Base-by-base conservation (phyloP, 2,797 vertebrate genomes). In the Acrossocheilus wenchowensis region DNA sequence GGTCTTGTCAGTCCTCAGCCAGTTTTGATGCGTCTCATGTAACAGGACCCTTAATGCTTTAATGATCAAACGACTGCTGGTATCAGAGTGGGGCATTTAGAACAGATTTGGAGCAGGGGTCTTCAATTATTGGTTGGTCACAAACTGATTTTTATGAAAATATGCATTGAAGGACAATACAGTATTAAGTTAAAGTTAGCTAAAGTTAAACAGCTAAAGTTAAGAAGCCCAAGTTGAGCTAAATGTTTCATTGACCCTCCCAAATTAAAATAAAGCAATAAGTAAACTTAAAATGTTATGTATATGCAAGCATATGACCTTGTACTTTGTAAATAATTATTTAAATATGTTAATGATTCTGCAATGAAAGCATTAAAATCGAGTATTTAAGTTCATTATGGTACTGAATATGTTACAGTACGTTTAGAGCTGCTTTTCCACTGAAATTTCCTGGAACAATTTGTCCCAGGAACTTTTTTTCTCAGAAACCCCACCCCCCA, bases 1-100 rank as follows among this genome's bases (percentile, higher is more conserved):
- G 14, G 66, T 43, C 85, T 39, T 39, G 79, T 91, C 80, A 74
- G 87, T 82, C 86, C 48, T 78, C 88, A 41, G 39, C 72, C 86
- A 39, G n/a, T 75, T 82, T 85, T 81, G 74, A 75, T 86, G 84
- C 5, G 23, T 88, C 78, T 74, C 68, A 50, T 82, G 45, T 48
- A 11, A 10, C 26, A 21, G 34, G n/a, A 19, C 11, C 39, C 36
- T 1, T 34, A 21, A 26, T 71, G 30, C 23, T 73, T 10, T 3
- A 36, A 57, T 57, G 34, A 68, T 69, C 15, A 57, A 23, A 57
- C 17, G 12, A 12, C 11, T 34, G 3, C 54, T 62, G 7, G 39
- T 45, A 34, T 83, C n/a, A 48, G 54, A 74, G 12, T 60, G 11
- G n/a, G n/a, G 41, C 19, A n/a, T 34, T 50, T 34, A 14, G 15